Base-by-base conservation (phyloP, 2,888 invertebrate genomes). In the Mythimna ferrago region DNA sequence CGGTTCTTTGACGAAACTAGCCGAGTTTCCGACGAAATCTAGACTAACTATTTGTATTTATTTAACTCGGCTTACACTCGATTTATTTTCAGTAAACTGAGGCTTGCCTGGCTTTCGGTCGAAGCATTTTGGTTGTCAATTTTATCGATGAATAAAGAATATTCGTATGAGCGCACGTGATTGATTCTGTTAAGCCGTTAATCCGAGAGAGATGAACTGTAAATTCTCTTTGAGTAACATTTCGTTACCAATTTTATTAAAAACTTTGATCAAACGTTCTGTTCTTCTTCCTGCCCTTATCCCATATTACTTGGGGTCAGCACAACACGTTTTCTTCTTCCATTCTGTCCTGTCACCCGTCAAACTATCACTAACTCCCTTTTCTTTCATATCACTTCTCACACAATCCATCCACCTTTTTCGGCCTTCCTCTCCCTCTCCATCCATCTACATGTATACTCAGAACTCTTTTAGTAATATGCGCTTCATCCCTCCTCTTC, bases 111-210 rank as follows among this genome's bases (percentile, higher is more conserved):
- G 58, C n/a, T 76, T 62, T 61, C 6, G n/a, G 38, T 57, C n/a
- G 38, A 26, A 80, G 21, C 44, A 69, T 81, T 76, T 80, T 63
- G 54, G 70, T 69, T 35, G 51, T 41, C 44, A 44, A 65, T 58
- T 81, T 76, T 81, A 76, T 81, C 61, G n/a, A 57, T 63, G 41
- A 79, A 78, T 78, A 77, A 81, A 54, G 11, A 35, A 14, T 54
- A 66, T 60, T 71, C 66, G 35, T 81, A 63, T 58, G 66, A 78
- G 56, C 26, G 26, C 60, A 60, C 78, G 56, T 66, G 66, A 78
- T 71, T 82, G 63, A 66, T 71, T 60, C 78, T 56, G 44, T 11
- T 53, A 32, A 71, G 58, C 71, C 16, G n/a, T 53, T 76, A 76
- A 79, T 77, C 71, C 53, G 63, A 38, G 26, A 81, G 70, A 81